phyloP scores from a whole-genome alignment of 2,113 vertebrate genomes.

The Zingel zingel region DNA sequence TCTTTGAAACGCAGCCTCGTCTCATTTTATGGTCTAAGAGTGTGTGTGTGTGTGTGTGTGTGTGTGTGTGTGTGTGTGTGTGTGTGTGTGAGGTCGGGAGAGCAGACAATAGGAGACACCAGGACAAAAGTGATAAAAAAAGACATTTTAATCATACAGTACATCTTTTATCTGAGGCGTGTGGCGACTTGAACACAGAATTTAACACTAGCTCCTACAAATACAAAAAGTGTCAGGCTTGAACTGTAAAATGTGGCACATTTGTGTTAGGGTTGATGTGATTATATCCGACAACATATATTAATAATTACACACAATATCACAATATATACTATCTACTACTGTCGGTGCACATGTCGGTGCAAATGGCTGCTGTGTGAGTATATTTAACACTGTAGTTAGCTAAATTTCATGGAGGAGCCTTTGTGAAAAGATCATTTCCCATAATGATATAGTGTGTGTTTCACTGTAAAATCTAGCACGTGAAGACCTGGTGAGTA shows the following conservation, averaged over 20 bases:
- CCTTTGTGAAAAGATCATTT: not conserved
- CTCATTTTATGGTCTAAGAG: conserved; percentile 4
- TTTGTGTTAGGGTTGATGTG: conserved; percentile 10
- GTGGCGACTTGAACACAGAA: conserved; percentile 40
- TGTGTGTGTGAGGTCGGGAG: not conserved
- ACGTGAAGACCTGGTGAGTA: conserved; percentile 7
- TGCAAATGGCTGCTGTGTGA: conserved; percentile 49
- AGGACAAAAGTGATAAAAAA: conserved; percentile 39
- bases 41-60: not conserved
- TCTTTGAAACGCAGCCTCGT: not conserved
- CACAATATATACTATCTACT: conserved; percentile 20
- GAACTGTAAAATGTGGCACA: conserved; percentile 32
- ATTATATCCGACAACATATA: conserved; percentile 19
- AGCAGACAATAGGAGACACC: conserved; percentile 2
- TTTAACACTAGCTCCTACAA: conserved; percentile 4
- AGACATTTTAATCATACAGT: conserved; percentile 70
- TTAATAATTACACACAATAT: conserved; percentile 24
- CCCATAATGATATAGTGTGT: not conserved
- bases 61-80: conserved; percentile 8
- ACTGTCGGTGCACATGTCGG: not conserved
- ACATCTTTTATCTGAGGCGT: conserved; percentile 61
- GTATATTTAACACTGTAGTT: conserved; percentile 11
- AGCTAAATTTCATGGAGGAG: not conserved
- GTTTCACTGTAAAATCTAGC: conserved; percentile 30
- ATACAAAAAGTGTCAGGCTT: conserved; percentile 42